A percentile compares a stretch with the other conserved stretches of the same genome.
Evolutionary conservation across 2,113 vertebrate genomes (phyloP).

Genomic region (Leptosomus discolor): DNA sequence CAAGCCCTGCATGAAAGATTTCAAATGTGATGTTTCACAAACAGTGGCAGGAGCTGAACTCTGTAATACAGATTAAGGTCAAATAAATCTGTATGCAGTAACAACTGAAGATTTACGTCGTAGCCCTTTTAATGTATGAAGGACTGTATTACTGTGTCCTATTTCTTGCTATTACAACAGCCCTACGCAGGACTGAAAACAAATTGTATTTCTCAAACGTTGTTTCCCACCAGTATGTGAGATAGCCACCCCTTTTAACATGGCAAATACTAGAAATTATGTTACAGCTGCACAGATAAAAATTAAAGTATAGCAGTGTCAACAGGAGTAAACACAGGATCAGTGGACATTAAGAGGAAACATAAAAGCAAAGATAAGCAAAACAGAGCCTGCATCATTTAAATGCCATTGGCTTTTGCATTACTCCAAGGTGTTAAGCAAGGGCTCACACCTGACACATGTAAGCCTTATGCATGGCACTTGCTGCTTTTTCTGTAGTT

Average conservation of each 20-base stretch:
- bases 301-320: not conserved
- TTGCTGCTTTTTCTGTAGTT: not conserved
- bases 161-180: not conserved
- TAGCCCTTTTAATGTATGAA: rapidly evolving
- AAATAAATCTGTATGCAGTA: not conserved
- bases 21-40: not conserved
- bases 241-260: not conserved
- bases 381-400: not conserved
- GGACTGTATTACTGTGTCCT: not conserved
- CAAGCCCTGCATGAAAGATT: not conserved
- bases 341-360: not conserved
- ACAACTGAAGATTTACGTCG: not conserved
- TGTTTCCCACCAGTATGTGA: not conserved
- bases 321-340: not conserved
- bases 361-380: not conserved
- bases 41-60: not conserved
- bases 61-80: not conserved
- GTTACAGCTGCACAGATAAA: not conserved
- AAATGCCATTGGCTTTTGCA: not conserved
- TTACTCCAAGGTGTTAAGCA: not conserved
- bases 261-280: not conserved
- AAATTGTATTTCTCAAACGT: not conserved
- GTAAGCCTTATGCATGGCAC: not conserved
- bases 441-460: not conserved
- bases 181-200: not conserved